Evolutionary conservation across 2,113 vertebrate species (phyloP), one percentile per base, ranked within the genome.

Genomic region (Piliocolobus tephrosceles): DNA sequence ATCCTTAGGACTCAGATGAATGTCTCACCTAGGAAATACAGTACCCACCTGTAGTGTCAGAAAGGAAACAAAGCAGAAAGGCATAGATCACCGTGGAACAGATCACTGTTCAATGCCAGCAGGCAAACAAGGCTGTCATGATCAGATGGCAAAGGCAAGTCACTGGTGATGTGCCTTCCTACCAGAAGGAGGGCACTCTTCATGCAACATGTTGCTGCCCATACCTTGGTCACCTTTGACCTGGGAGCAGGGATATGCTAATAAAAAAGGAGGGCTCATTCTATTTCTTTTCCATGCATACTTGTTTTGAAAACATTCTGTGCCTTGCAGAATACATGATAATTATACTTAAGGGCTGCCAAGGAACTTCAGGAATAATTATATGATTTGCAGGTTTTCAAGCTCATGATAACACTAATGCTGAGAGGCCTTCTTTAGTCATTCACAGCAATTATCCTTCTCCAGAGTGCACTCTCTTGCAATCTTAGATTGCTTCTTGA

Each of bases 301-400:
- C n/a, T 97, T 97, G 90, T 94, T 97, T 97, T 97, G 97, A 93
- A 97, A 98, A 96, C 85, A 95, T 96, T 90, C 10, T 64, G 64
- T 97, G 88, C 90, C 55, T 96, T 94, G 52, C 52, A 91, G 92
- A 96, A 96, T 97, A 94, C 82, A 91, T 85, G 94, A 40, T 94
- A 96, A 97, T 96, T 96, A 92, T 61, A 90, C 50, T 78, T 82
- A 97, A 93, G 72, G 87, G 84, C 72, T 95, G 76, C 92, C 95
- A 96, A 95, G 88, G 30, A 70, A 27, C 85, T 95, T 92, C 88
- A 93, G 72, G 92, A 91, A 88, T 95, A 88, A 97, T 97, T 96
- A 94, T 90, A 82, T n/a, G 85, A 96, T 91, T 92, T 91, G 73
- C 92, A 96, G 85, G 95, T 92, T 96, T 95, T 70, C 88, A 66